Evolutionary conservation across 35 echinoderm and acorn worm genomes (phyloP), one percentile per base, ranked within the genome.

Genomic region (Stichopus chloronotus): DNA sequence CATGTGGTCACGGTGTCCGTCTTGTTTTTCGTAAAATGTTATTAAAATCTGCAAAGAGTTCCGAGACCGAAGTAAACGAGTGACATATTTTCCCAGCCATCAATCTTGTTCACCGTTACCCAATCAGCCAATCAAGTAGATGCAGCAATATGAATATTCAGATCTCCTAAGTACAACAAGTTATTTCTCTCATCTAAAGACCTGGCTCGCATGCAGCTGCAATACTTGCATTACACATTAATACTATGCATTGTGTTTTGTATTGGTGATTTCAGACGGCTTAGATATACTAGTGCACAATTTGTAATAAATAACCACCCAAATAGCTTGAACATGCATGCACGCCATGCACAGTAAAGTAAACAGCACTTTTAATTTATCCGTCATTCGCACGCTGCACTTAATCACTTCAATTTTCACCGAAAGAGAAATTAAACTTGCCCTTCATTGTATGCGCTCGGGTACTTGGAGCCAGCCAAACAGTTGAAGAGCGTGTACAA

Each of bases 331-430:
- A 89, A 72, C 87, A 89, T n/a, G 23, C 59, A 71, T 61, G 87
- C 87, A 89, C 87, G 87, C 65, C 23, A 23, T 89, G 61, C 87
- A 89, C 87, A 17, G 87, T 52, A 24, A 89, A 71, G 87, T 89
- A 89, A 89, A 89, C 59, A 89, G 60, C 87, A 89, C 87, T 71
- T 69, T 89, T 89, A 89, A 89, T 89, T 89, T 89, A 72, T 89
- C 60, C 23, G 87, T 54, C 8, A 89, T 89, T 63, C 8, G 87
- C 87, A 71, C 87, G 59, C 87, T 89, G 59, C 87, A 89, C 59
- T 89, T 25, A 25, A 54, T 72, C 57, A 17, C 25, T 71, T 24
- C 52, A 30, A 52, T n/a, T 63, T 89, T 89, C 87, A 89, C 60
- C 87, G 87, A 89, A 89, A 89, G 87, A 65, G 87, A 89, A 89